Conservation (phyloP, 2,888 invertebrate genomes). For the Conops quadrifasciatus region DNA sequence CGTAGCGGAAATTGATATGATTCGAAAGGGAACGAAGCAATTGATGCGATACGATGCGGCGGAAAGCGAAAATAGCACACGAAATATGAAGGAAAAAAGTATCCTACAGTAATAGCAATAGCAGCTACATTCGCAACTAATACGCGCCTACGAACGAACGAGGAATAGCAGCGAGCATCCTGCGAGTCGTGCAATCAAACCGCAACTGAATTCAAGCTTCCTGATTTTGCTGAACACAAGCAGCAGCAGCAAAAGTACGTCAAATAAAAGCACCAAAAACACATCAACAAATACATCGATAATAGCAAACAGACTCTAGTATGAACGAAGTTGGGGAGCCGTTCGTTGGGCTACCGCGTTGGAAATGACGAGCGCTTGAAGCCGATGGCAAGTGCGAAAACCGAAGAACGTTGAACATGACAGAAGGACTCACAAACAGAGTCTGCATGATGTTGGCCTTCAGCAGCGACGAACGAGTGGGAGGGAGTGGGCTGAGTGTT, state of each 20-base stretch:
- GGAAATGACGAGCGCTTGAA: neutral
- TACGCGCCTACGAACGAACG: neutral
- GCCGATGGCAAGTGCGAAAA: neutral
- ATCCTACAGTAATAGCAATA: constrained; percentile 20
- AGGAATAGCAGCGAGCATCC: constrained; percentile 41
- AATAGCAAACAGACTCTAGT: too few species aligned
- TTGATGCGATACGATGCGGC: neutral
- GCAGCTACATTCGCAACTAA: neutral
- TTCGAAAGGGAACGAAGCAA: constrained; percentile 6
- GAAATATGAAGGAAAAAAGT: constrained; percentile 37
- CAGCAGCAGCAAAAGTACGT: constrained; percentile 12
- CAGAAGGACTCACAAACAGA: constrained; percentile 20
- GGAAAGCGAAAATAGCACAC: constrained; percentile 38
- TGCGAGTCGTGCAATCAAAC: constrained; percentile 55
- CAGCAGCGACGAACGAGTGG: neutral
- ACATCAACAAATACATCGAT: too few species aligned
- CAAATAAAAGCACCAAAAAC: constrained; percentile 4
- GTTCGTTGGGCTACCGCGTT: neutral
- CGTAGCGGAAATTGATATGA: constrained; percentile 49
- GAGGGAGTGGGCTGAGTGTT: neutral
- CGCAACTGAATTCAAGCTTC: constrained; percentile 58
- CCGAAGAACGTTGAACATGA: neutral
- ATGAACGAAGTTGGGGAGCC: too few species aligned
- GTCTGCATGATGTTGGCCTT: constrained; percentile 14
- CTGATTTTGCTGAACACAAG: constrained; percentile 38